A percentile compares a stretch with the other conserved stretches of the same genome.
Conservation (phyloP, 2,888 invertebrate genomes). For the Clivina fossor region DNA sequence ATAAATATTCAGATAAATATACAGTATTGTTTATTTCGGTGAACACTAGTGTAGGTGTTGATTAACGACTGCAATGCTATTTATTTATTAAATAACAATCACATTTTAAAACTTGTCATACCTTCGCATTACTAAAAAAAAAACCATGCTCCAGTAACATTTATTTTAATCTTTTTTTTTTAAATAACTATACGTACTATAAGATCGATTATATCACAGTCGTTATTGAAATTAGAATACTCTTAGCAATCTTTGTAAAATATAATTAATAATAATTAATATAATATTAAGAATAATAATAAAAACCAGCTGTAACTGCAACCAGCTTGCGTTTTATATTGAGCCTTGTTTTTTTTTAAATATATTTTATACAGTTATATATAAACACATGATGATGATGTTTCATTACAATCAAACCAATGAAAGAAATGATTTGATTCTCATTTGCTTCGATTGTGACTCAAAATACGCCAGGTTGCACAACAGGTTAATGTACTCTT, state of each 20-base stretch:
- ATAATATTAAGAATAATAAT: constrained; percentile 1
- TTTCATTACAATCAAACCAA: too few species aligned
- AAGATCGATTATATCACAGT: constrained; percentile 54
- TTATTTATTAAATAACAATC: constrained; percentile 28
- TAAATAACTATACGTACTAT: constrained; percentile 46
- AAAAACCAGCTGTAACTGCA: constrained; percentile 53
- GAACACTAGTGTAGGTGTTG: constrained; percentile 8
- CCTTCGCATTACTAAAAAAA: constrained; percentile 23
- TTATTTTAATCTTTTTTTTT: constrained; percentile 15
- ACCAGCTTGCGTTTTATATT: constrained; percentile 42
- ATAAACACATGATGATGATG: too few species aligned
- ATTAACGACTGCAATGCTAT: constrained; percentile 31
- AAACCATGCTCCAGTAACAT: constrained; percentile 21
- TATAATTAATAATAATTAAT: too few species aligned
- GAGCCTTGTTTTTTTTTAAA: constrained; percentile 11
- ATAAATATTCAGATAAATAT: too few species aligned
- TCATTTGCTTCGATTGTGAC: too few species aligned
- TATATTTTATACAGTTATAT: background rate
- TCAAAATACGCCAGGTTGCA: constrained; percentile 31
- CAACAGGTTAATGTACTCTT: constrained; percentile 30
- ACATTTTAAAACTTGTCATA: constrained; percentile 23
- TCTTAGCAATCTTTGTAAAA: constrained; percentile 48
- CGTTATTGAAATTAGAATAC: constrained; percentile 50
- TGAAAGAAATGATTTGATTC: background rate
- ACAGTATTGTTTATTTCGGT: too few species aligned